Conservation (phyloP, 1,140 invertebrate genomes). For the Orius laevigatus region DNA sequence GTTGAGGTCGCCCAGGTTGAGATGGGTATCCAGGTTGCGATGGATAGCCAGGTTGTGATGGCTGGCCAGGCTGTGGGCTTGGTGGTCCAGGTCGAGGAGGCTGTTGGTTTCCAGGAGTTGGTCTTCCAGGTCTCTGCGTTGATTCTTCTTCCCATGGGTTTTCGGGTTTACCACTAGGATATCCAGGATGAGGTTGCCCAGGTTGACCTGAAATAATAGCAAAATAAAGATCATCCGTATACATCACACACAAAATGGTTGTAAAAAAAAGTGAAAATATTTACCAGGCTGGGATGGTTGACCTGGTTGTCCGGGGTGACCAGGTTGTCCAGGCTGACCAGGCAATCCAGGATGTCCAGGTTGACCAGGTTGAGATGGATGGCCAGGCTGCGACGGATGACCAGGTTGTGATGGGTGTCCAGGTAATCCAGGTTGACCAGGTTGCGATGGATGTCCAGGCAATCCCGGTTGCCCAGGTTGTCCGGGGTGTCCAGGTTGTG, state of each 20-base stretch:
- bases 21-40: slow-evolving; percentile 19
- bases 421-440: slow-evolving; percentile 15
- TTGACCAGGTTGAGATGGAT: slow-evolving; percentile 19
- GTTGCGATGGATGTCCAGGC: slow-evolving; percentile 23
- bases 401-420: slow-evolving; percentile 18
- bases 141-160: slow-evolving; percentile 20
- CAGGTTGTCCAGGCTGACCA: slow-evolving; percentile 20
- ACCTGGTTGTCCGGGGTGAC: slow-evolving; percentile 20
- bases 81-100: slow-evolving; percentile 20
- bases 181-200: slow-evolving; percentile 14
- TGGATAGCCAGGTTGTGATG: slow-evolving; percentile 19
- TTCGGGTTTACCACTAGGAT: slow-evolving; percentile 18
- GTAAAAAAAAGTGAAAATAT: slow-evolving; percentile 18
- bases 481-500: slow-evolving; percentile 19
- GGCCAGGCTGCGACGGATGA: slow-evolving; percentile 18
- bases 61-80: slow-evolving; percentile 18
- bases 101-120: neutral
- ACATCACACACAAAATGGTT: too few species aligned
- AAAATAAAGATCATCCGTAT: too few species aligned
- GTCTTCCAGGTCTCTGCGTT: slow-evolving; percentile 12
- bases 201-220: slow-evolving; percentile 18
- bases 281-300: slow-evolving; percentile 16
- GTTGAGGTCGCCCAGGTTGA: slow-evolving; percentile 18
- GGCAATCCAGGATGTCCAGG: slow-evolving; percentile 16
- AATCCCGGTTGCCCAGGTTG: slow-evolving; percentile 22